Conservation (phyloP, 2,797 vertebrate genomes). For the Picus viridis region DNA sequence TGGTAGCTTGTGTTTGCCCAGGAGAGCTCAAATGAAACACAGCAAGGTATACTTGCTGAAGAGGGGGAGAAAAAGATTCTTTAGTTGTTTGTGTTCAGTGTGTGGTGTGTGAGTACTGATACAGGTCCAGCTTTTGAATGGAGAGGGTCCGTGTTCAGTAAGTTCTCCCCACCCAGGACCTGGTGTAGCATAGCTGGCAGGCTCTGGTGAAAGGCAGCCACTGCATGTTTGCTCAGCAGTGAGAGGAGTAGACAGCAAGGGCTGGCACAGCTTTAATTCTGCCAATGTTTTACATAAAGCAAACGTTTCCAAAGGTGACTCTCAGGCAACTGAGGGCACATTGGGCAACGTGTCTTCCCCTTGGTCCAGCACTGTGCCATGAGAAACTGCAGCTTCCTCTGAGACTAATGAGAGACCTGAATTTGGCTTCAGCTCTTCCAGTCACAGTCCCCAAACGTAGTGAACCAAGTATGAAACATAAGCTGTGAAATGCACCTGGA, state of each 20-base stretch:
- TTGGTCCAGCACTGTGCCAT: background rate
- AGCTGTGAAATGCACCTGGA: background rate
- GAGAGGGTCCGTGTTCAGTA: background rate
- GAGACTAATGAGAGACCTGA: background rate
- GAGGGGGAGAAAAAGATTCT: rapidly evolving
- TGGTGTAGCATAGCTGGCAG: background rate
- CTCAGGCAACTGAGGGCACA: background rate
- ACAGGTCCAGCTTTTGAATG: rapidly evolving
- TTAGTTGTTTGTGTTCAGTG: background rate
- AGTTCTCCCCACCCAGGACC: background rate
- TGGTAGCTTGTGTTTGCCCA: background rate
- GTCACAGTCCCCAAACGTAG: background rate
- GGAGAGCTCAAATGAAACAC: background rate
- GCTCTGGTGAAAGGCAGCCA: background rate
- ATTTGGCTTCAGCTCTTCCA: background rate
- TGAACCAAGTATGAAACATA: rapidly evolving
- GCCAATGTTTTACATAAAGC: slow-evolving; percentile 22
- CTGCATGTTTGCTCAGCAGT: background rate
- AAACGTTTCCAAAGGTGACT: background rate
- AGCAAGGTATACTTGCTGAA: background rate
- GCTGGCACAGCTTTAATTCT: background rate
- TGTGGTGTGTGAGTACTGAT: background rate
- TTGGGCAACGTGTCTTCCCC: rapidly evolving
- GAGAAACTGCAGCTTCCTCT: background rate
- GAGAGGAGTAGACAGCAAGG: background rate